Evolutionary conservation across 2,113 vertebrate species (phyloP).

Genomic region (Mormyrus iriodes): DNA sequence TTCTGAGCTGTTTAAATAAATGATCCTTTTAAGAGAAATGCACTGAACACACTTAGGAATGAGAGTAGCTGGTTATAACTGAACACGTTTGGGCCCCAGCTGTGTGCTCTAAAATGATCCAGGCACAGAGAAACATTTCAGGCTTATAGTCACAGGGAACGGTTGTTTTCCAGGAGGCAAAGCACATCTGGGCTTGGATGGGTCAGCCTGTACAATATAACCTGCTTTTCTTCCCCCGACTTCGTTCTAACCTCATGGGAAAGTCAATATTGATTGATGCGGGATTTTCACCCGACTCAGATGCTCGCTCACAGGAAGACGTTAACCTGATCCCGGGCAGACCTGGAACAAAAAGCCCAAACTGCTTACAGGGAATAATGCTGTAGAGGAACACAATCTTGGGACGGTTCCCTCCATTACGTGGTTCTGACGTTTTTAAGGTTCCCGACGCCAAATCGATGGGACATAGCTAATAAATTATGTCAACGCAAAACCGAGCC

Average conservation of each 20-base stretch:
- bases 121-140: neutral
- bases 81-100: neutral
- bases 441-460: neutral
- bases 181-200: neutral
- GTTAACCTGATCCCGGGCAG: neutral
- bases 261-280: slow-evolving; percentile 11
- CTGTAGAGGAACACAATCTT: neutral
- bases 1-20: neutral
- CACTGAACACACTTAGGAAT: neutral
- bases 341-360: neutral
- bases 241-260: neutral
- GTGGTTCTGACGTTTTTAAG: slow-evolving; percentile 12
- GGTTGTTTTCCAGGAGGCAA: neutral
- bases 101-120: neutral
- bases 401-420: neutral
- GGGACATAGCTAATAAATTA: slow-evolving; percentile 19
- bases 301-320: neutral
- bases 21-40: neutral
- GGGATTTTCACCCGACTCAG: neutral
- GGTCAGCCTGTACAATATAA: neutral
- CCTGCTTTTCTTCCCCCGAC: neutral
- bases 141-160: neutral
- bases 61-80: neutral
- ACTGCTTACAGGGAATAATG: neutral
- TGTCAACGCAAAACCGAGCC: slow-evolving; percentile 1